A percentile compares a stretch with the other conserved stretches of the same genome.
Evolutionary conservation across 2,797 vertebrate species (phyloP).

Genomic region (Onychomys leucogaster): DNA sequence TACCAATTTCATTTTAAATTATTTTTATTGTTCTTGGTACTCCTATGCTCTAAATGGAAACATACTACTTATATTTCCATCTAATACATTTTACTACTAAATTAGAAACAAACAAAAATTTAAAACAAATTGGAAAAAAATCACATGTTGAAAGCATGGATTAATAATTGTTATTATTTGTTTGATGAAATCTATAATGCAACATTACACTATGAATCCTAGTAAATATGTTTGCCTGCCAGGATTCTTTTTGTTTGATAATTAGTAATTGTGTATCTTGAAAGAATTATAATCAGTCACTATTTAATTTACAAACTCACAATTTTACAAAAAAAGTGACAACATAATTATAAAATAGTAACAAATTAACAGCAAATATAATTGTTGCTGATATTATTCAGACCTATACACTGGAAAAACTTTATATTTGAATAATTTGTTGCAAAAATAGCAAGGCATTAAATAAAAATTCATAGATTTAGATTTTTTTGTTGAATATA

Average conservation of each 20-base stretch:
- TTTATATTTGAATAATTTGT: neutral
- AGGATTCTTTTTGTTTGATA: neutral
- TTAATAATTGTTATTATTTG: neutral
- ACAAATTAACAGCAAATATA: neutral
- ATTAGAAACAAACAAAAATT: neutral
- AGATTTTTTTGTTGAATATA: neutral
- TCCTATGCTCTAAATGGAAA: neutral
- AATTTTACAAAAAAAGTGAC: neutral
- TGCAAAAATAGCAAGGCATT: slow-evolving; percentile 25
- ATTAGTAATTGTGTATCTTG: neutral
- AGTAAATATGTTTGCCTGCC: neutral
- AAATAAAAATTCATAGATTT: neutral
- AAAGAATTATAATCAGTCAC: neutral
- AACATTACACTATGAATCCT: neutral
- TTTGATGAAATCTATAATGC: slow-evolving; percentile 36
- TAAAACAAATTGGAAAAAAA: neutral
- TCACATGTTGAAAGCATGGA: neutral
- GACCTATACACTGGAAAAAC: neutral
- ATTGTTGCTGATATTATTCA: slow-evolving; percentile 12
- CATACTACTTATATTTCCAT: neutral
- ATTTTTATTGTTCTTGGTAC: neutral
- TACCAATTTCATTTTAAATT: neutral
- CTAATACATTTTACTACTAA: neutral
- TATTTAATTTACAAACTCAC: neutral
- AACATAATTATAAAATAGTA: neutral